These are phyloP conservation scores for Gallinago solitaria DNA, from an alignment of 2,797 vertebrate genomes.

Conservation along the genomic window DNA sequence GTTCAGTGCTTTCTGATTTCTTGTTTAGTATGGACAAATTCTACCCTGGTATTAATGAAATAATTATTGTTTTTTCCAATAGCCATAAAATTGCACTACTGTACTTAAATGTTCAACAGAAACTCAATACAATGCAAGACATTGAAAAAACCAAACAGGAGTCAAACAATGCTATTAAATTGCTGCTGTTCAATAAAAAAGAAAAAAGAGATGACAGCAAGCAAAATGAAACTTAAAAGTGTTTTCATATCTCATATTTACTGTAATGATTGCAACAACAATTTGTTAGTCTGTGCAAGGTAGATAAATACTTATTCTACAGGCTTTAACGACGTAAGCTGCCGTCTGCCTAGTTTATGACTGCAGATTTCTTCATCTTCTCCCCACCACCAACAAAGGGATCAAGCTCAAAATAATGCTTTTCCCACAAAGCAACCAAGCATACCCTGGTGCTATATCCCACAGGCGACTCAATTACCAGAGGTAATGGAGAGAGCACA, in stretches of 20 bases:
- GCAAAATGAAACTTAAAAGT: constrained; percentile 24
- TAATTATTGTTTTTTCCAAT: constrained; percentile 20
- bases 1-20: not conserved
- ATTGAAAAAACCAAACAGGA: not conserved
- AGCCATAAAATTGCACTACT: not conserved
- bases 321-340: not conserved
- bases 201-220: not conserved
- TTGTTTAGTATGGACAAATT: not conserved
- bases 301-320: constrained; percentile 17
- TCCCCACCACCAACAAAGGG: not conserved
- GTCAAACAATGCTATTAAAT: constrained; percentile 40
- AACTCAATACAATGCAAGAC: not conserved
- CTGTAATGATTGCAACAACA: constrained; percentile 24
- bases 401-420: not conserved
- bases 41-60: not conserved
- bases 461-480: not conserved
- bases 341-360: not conserved
- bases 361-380: not conserved
- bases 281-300: constrained; percentile 37
- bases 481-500: not conserved
- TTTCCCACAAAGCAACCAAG: not conserved
- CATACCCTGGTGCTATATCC: not conserved
- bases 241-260: constrained; percentile 31
- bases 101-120: not conserved
- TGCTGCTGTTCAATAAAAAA: constrained; percentile 47